Evolutionary conservation across 37 sponge, comb jelly and placozoan species (phyloP).

Genomic region (Aphrocallistes beatrix): DNA sequence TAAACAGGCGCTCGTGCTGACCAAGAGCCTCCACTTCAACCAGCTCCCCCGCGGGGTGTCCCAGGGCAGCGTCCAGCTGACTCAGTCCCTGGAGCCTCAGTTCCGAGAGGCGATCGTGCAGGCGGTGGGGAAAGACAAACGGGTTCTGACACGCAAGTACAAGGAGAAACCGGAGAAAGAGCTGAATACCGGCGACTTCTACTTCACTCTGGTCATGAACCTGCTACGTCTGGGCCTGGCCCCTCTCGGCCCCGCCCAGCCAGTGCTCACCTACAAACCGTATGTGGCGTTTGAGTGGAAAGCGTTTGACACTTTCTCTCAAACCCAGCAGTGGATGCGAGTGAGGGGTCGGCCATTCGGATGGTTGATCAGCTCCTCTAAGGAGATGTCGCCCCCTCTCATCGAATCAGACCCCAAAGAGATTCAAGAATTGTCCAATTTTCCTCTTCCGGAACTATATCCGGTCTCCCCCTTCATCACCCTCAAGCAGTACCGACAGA

Average conservation of each 20-base stretch:
- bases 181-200: not conserved
- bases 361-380: not conserved
- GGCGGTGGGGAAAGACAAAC: not conserved
- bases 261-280: not conserved
- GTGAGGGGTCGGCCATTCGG: not conserved
- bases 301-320: not conserved
- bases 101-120: not conserved
- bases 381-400: not conserved
- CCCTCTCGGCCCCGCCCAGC: not conserved
- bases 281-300: not conserved
- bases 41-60: not conserved
- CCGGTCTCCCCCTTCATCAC: not conserved
- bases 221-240: not conserved
- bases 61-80: not conserved
- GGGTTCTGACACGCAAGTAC: not conserved
- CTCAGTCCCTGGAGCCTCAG: not conserved
- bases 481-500: not conserved
- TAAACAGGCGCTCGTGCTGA: not conserved
- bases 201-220: not conserved
- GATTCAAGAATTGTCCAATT: not conserved
- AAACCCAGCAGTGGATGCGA: not conserved
- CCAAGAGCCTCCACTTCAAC: not conserved
- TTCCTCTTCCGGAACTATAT: not conserved
- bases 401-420: not conserved
- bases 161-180: not conserved